These are phyloP conservation scores for Drosophila helvetica DNA, from an alignment of 2,888 invertebrate species.

Conservation along the genomic window DNA sequence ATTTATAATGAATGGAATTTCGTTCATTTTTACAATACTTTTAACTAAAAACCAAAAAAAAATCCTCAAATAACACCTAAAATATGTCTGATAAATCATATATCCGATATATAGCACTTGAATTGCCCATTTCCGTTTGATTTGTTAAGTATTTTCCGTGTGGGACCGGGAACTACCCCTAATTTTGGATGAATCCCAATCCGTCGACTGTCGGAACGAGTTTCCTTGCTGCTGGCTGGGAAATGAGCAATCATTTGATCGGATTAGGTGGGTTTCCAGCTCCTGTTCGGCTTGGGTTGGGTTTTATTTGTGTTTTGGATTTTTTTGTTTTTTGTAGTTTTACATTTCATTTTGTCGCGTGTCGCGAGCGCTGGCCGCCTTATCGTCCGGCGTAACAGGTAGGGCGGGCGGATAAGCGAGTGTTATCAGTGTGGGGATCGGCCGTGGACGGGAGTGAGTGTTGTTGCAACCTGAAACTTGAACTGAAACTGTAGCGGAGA, in stretches of 20 bases:
- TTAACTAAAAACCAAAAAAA: background rate
- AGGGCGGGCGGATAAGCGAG: conserved; percentile 46
- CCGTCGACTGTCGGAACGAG: conserved; percentile 18
- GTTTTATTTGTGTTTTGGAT: conserved; percentile 15
- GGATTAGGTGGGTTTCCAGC: conserved; percentile 73
- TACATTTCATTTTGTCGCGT: conserved; percentile 57
- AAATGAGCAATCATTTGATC: conserved; percentile 80
- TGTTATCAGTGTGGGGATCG: conserved; percentile 24
- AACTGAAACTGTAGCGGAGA: conserved; percentile 63
- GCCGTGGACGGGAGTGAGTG: background rate
- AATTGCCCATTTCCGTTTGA: conserved; percentile 4
- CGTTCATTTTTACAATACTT: background rate
- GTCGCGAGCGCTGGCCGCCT: conserved; percentile 34
- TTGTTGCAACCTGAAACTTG: conserved; percentile 51
- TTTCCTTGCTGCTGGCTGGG: conserved; percentile 32
- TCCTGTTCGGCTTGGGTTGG: conserved; percentile 13
- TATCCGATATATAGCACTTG: background rate
- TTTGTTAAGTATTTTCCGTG: no score
- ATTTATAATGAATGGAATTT: no score
- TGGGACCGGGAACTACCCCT: background rate
- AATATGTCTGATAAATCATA: background rate
- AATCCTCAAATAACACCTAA: no score
- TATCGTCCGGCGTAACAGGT: conserved; percentile 71
- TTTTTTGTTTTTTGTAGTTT: conserved; percentile 30
- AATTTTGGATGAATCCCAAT: conserved; percentile 24